Evolutionary conservation across 2,888 invertebrate species (phyloP).

Genomic region (Dasypolia templi): DNA sequence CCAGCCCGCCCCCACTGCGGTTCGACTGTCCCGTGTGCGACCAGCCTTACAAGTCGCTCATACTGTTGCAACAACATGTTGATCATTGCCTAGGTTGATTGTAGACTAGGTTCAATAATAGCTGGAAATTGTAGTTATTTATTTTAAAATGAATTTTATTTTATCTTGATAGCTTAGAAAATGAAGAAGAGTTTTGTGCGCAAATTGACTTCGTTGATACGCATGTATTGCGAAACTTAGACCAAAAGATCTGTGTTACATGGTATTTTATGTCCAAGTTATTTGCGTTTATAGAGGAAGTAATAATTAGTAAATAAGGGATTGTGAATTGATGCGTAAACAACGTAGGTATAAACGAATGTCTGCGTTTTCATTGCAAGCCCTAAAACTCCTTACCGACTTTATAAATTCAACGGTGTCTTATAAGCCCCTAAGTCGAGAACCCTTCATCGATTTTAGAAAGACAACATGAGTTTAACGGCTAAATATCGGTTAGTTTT

Average conservation of each 20-base stretch:
- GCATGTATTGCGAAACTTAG: not conserved
- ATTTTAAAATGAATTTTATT: not conserved
- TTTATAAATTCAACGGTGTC: not conserved
- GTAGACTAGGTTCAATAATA: not conserved
- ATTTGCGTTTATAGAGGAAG: not conserved
- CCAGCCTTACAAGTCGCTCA: conserved; percentile 86
- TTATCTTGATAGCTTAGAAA: not conserved
- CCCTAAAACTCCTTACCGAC: not conserved
- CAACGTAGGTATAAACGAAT: no score
- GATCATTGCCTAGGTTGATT: conserved; percentile 83
- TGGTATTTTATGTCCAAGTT: not conserved
- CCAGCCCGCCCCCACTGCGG: conserved; percentile 83
- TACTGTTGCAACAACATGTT: conserved; percentile 90
- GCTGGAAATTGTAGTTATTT: conserved; percentile 18
- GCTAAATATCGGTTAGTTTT: no score
- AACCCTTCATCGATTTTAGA: no score
- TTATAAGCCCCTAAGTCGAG: no score
- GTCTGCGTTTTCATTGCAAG: no score
- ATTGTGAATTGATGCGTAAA: not conserved
- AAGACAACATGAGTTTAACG: no score
- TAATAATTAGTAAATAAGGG: not conserved
- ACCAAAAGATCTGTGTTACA: not conserved
- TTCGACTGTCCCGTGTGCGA: conserved; percentile 91
- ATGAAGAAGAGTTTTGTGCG: not conserved
- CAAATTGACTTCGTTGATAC: not conserved